phyloP scores from a whole-genome alignment of 2,797 vertebrate species.

The Columba guinea region DNA sequence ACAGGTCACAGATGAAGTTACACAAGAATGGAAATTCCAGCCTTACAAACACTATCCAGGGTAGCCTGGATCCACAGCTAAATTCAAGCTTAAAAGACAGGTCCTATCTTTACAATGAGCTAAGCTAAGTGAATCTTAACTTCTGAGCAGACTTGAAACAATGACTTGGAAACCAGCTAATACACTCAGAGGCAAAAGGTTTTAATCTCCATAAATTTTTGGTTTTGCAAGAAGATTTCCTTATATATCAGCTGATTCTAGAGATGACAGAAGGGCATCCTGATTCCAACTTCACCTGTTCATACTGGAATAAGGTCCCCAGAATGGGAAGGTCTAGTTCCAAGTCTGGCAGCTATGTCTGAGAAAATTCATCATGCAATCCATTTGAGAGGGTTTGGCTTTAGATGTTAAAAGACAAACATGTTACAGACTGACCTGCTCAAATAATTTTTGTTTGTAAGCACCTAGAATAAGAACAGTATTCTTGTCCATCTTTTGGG shows the following conservation, averaged over 20 bases:
- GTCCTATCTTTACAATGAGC: not conserved
- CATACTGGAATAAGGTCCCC: not conserved
- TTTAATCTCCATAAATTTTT: not conserved
- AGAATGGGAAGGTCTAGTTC: not conserved
- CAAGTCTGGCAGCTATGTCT: not conserved
- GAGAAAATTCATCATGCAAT: not conserved
- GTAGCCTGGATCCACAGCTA: not conserved
- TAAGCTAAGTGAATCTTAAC: not conserved
- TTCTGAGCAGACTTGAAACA: not conserved
- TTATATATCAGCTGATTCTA: not conserved
- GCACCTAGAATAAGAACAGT: not conserved
- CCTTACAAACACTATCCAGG: not conserved
- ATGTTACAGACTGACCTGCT: not conserved
- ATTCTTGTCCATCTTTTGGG: not conserved
- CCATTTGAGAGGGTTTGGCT: not conserved
- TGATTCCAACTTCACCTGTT: not conserved
- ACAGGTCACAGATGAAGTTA: not conserved
- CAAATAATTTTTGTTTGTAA: not conserved
- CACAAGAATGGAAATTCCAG: not conserved
- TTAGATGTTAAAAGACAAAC: not conserved
- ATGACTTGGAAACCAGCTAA: not conserved
- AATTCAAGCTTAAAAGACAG: not conserved
- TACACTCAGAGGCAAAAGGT: not conserved
- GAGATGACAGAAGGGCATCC: not conserved
- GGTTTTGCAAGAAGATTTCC: not conserved